Conservation (phyloP, 2,888 invertebrate species). For the Tetrapedia diversipes region DNA sequence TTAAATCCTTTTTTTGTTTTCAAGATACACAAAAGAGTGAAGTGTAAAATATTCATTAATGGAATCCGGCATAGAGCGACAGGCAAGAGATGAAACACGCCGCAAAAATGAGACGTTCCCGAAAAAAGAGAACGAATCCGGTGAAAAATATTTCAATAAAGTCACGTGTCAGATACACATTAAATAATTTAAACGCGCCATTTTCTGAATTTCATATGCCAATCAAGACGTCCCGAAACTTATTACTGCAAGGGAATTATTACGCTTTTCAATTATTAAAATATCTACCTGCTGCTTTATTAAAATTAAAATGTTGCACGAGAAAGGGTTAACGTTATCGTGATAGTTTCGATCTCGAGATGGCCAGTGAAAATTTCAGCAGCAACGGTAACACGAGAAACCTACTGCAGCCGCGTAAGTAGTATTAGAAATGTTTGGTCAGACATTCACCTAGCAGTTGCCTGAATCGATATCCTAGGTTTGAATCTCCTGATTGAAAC, state of each 20-base stretch:
- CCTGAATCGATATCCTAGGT: too few species aligned
- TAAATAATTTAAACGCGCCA: constrained; percentile 28
- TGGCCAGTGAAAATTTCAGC: too few species aligned
- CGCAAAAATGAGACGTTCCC: constrained; percentile 21
- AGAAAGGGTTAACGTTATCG: neutral
- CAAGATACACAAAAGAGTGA: neutral
- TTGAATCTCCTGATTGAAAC: too few species aligned
- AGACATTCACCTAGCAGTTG: too few species aligned
- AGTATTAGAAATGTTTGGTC: too few species aligned
- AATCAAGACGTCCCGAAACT: constrained; percentile 41
- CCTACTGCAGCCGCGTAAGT: too few species aligned
- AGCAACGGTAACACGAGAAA: too few species aligned
- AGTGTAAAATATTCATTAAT: constrained; percentile 26
- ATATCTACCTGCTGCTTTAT: neutral
- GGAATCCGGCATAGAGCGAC: constrained; percentile 24
- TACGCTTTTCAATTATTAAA: constrained; percentile 13
- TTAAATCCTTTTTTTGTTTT: neutral
- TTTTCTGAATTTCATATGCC: constrained; percentile 19
- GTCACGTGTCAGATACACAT: constrained; percentile 15
- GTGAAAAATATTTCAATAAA: constrained; percentile 27
- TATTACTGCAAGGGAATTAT: constrained; percentile 7
- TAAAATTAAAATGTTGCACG: neutral
- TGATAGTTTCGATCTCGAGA: too few species aligned
- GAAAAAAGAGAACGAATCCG: constrained; percentile 1
- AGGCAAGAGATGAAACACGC: neutral